These are phyloP conservation scores for Solenopsis invicta DNA, from an alignment of 1,140 invertebrate genomes.

Conservation along the genomic window DNA sequence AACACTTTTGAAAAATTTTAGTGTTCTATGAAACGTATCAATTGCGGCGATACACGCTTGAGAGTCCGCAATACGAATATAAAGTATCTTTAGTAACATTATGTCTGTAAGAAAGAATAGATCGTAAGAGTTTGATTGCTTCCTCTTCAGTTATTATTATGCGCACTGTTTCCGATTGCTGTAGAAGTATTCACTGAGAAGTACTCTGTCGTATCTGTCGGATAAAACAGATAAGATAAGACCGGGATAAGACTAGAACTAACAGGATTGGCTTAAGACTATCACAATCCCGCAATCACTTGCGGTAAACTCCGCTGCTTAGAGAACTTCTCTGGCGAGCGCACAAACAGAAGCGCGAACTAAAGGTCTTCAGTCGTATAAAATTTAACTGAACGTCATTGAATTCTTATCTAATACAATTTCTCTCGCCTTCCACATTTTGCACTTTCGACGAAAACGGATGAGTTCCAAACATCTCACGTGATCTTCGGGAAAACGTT, in stretches of 20 bases:
- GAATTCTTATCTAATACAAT: conserved; percentile 6
- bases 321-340: conserved; percentile 22
- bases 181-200: conserved; percentile 36
- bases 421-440: neutral
- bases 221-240: conserved; percentile 61
- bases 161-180: neutral
- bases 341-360: neutral
- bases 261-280: conserved; percentile 62
- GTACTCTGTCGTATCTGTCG: conserved; percentile 35
- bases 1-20: too few relatives aligned
- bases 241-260: conserved; percentile 51
- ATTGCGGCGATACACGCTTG: too few relatives aligned
- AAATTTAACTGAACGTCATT: conserved; percentile 21
- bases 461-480: neutral
- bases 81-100: neutral
- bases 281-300: conserved; percentile 59
- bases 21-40: too few relatives aligned
- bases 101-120: neutral
- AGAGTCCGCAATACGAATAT: too few relatives aligned
- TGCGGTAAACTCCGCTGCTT: conserved; percentile 46
- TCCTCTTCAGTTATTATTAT: neutral
- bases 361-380: neutral
- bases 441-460: neutral
- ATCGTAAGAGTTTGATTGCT: neutral
- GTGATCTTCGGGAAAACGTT: neutral